phyloP scores from a whole-genome alignment of 1,140 invertebrate genomes.

The Pogonus chalceus region DNA sequence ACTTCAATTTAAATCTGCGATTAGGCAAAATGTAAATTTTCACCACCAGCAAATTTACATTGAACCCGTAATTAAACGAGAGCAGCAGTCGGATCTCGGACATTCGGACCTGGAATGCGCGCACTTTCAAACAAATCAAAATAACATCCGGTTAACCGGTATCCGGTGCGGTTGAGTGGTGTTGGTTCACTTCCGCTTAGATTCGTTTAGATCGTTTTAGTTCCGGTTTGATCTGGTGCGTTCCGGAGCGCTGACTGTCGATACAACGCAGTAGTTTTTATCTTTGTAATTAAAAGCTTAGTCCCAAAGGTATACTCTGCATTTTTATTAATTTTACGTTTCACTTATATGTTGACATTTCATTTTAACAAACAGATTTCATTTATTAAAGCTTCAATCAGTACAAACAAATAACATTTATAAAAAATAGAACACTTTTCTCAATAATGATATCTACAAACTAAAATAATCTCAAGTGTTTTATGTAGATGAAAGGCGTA shows the following conservation, averaged over 20 bases:
- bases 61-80: background rate
- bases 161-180: no score
- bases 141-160: background rate
- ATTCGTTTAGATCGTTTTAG: no score
- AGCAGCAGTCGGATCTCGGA: background rate
- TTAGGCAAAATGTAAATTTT: background rate
- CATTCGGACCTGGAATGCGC: background rate
- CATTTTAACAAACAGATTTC: no score
- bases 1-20: background rate
- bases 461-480: no score
- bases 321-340: background rate
- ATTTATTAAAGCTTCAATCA: no score
- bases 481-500: no score
- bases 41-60: background rate
- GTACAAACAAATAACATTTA: no score
- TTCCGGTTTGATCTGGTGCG: background rate
- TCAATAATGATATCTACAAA: no score
- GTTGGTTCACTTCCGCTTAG: no score
- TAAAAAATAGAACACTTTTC: no score
- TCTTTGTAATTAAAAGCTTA: background rate
- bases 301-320: background rate
- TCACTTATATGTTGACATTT: no score
- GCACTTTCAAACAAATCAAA: background rate
- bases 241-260: no score
- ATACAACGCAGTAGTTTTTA: background rate